These are phyloP conservation scores for Pristionchus fissidentatus DNA, from an alignment of 2,888 invertebrate genomes.

Conservation along the genomic window DNA sequence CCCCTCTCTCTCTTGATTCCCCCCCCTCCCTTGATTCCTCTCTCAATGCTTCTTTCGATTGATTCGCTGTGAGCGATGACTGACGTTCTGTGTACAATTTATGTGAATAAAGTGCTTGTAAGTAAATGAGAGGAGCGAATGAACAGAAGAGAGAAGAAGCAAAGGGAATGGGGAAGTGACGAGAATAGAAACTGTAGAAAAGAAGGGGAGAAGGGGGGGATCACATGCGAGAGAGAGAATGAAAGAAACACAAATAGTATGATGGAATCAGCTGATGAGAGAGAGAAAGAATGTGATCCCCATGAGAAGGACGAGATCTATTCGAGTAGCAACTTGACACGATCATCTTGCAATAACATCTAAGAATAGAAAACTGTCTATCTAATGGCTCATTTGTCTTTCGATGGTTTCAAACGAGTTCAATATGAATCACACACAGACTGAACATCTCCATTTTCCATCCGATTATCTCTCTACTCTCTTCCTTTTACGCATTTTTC, in stretches of 20 bases:
- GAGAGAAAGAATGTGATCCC: neutral
- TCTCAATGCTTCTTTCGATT: too few relatives aligned
- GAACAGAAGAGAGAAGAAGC: too few relatives aligned
- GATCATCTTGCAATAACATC: too few relatives aligned
- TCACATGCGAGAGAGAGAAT: constrained; percentile 28
- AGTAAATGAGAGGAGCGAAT: neutral
- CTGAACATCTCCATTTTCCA: neutral
- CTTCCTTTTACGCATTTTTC: neutral
- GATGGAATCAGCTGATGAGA: constrained; percentile 28
- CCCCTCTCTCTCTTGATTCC: neutral
- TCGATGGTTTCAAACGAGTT: neutral
- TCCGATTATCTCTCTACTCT: constrained; percentile 10
- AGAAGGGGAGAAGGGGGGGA: neutral
- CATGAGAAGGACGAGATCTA: neutral
- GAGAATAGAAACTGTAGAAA: neutral
- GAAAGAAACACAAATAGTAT: constrained; percentile 29
- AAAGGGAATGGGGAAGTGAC: constrained; percentile 1
- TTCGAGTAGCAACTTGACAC: too few relatives aligned
- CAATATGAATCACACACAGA: constrained; percentile 5
- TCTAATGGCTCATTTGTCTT: neutral
- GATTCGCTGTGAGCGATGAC: constrained; percentile 1
- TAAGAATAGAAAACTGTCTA: too few relatives aligned
- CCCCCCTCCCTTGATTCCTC: too few relatives aligned
- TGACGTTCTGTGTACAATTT: constrained; percentile 13
- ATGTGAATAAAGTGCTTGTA: constrained; percentile 11